phyloP scores from a whole-genome alignment of 2,888 invertebrate genomes.

The Iselma pallidipennis region DNA sequence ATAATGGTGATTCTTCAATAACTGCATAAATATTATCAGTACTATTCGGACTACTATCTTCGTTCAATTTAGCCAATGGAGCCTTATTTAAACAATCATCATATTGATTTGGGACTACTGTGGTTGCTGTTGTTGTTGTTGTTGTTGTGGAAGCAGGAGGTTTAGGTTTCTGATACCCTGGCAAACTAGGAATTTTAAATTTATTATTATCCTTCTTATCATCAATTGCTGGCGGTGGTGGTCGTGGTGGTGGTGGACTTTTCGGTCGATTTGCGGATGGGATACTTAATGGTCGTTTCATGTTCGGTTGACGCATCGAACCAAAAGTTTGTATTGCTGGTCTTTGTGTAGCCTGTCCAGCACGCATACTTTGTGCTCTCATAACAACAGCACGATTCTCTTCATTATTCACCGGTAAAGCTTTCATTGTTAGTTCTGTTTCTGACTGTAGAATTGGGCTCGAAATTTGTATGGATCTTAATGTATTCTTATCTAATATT shows the following conservation, averaged over 20 bases:
- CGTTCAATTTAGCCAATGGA: constrained; percentile 65
- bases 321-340: constrained; percentile 77
- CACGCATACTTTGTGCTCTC: constrained; percentile 83
- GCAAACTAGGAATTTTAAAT: constrained; percentile 58
- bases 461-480: constrained; percentile 80
- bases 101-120: constrained; percentile 60
- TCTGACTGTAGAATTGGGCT: constrained; percentile 77
- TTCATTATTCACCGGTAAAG: constrained; percentile 65
- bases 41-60: constrained; percentile 61
- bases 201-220: constrained; percentile 34
- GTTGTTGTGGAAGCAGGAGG: constrained; percentile 37
- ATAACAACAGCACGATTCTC: constrained; percentile 66
- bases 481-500: constrained; percentile 68
- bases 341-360: constrained; percentile 54
- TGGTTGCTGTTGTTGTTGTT: constrained; percentile 32
- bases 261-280: constrained; percentile 70
- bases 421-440: constrained; percentile 64
- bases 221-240: constrained; percentile 57
- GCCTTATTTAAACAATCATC: constrained; percentile 78
- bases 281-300: constrained; percentile 75
- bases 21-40: constrained; percentile 84
- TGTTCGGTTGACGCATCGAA: constrained; percentile 75
- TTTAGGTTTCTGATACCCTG: constrained; percentile 64
- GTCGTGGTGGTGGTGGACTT: constrained; percentile 75
- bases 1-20: constrained; percentile 74